A percentile compares a stretch with the other conserved stretches of the same genome.
phyloP scores from a whole-genome alignment of 2,113 vertebrate species.

The Rhegmatorhina hoffmannsi region DNA sequence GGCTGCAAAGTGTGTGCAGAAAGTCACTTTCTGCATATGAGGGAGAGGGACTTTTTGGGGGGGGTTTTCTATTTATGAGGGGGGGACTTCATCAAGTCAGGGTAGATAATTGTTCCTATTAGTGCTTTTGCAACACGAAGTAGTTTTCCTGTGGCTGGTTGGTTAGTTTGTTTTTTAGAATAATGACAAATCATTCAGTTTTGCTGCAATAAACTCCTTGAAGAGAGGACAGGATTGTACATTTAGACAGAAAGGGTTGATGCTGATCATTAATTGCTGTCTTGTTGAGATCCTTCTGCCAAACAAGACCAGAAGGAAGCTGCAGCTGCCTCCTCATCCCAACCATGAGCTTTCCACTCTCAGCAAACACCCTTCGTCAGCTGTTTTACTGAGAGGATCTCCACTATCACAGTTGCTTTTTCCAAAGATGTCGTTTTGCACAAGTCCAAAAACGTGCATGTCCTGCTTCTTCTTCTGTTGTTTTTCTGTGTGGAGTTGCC shows the following conservation, averaged over 20 bases:
- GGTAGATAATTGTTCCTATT: background rate
- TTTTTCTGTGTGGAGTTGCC: background rate
- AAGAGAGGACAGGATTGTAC: background rate
- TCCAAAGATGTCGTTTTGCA: background rate
- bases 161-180: background rate
- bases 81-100: background rate
- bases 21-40: background rate
- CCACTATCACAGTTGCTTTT: background rate
- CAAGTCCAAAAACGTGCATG: background rate
- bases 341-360: too few relatives aligned
- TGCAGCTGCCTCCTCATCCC: too few relatives aligned
- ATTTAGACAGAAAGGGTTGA: background rate
- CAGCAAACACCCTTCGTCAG: too few relatives aligned
- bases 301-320: too few relatives aligned
- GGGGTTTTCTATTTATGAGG: background rate
- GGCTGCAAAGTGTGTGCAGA: background rate
- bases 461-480: background rate
- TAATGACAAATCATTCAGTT: background rate
- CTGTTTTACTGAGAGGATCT: background rate
- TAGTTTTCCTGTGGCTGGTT: background rate
- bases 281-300: background rate
- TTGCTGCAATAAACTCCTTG: background rate
- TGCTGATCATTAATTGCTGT: background rate
- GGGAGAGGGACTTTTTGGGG: background rate
- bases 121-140: background rate